These are phyloP conservation scores for Drosophila varians DNA, from an alignment of 1,140 invertebrate species.

Conservation along the genomic window DNA sequence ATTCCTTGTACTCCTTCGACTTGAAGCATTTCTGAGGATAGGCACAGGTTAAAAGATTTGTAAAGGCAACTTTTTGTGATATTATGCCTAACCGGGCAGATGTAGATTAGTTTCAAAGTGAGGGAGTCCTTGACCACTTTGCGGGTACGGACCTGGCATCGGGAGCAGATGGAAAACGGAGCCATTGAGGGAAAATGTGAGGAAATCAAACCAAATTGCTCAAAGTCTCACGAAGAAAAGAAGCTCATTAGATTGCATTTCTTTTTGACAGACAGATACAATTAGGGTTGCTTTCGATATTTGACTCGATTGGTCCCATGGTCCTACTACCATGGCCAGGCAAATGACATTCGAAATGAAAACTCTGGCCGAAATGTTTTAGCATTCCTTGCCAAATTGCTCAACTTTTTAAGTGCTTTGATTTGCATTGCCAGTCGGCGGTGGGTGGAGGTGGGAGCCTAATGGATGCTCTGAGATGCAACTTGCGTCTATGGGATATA, in stretches of 20 bases:
- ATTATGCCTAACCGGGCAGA: constrained; percentile 45
- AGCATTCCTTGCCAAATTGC: neutral
- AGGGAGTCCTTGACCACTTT: constrained; percentile 25
- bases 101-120: constrained; percentile 34
- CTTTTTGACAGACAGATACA: neutral
- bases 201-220: neutral
- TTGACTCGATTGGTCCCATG: neutral
- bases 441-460: constrained; percentile 1
- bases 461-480: neutral
- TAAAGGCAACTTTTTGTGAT: neutral
- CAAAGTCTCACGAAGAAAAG: neutral
- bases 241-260: neutral
- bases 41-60: neutral
- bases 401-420: too few relatives aligned
- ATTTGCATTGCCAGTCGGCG: constrained; percentile 52
- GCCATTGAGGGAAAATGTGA: constrained; percentile 23
- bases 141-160: constrained; percentile 28
- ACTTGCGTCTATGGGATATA: constrained; percentile 14
- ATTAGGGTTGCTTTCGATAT: neutral
- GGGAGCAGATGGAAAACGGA: constrained; percentile 44
- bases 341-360: neutral
- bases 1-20: neutral
- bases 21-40: constrained; percentile 24
- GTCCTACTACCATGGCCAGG: neutral
- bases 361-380: neutral